These are phyloP conservation scores for Aldabrachelys gigantea DNA, from an alignment of 2,113 vertebrate species.

Conservation along the genomic window DNA sequence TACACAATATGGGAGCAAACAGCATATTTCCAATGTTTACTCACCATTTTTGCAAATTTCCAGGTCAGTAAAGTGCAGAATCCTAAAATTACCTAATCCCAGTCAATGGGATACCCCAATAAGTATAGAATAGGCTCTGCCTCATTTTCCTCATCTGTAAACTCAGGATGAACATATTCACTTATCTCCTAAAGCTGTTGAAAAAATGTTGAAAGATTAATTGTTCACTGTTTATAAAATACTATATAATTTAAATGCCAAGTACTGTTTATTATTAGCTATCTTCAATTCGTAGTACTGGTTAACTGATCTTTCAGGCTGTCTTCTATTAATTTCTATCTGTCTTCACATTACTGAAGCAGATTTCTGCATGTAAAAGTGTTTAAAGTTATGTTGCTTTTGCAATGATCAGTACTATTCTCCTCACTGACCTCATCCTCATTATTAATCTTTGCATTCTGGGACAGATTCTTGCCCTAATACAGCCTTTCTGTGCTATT, in stretches of 20 bases:
- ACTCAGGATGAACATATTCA: fast-evolving
- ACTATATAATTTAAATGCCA: not conserved
- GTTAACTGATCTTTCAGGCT: slow-evolving; percentile 21
- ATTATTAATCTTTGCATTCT: not conserved
- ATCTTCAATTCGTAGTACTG: not conserved
- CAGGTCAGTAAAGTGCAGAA: fast-evolving
- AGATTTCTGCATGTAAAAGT: not conserved
- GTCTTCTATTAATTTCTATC: not conserved
- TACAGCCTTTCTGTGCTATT: not conserved
- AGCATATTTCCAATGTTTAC: fast-evolving
- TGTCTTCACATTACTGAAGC: not conserved
- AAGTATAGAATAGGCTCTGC: not conserved
- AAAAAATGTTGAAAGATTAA: not conserved
- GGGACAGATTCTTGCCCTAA: not conserved
- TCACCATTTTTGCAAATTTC: not conserved
- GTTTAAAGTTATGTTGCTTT: not conserved
- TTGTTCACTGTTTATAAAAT: not conserved
- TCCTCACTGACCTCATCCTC: not conserved
- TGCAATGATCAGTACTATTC: not conserved
- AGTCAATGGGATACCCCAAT: not conserved
- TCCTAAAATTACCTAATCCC: not conserved
- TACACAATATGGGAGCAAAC: not conserved
- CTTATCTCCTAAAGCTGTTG: not conserved
- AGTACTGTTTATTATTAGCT: not conserved
- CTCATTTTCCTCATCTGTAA: slow-evolving; percentile 2